Base-by-base conservation (phyloP, 1,140 invertebrate species). In the Dendrolimus kikuchii region DNA sequence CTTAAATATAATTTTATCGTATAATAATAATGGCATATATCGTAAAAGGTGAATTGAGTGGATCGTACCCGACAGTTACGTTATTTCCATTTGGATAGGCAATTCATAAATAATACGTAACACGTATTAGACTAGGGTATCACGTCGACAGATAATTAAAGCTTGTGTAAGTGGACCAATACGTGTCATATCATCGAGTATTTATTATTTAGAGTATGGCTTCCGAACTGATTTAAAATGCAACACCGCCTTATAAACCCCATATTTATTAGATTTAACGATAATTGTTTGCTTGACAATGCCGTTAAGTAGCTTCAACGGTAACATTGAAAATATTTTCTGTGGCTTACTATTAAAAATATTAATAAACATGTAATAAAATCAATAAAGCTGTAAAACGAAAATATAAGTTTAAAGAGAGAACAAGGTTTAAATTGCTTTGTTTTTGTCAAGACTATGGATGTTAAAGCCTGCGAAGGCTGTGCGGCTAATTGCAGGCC, bases 401-500 rank as follows among this genome's bases (percentile, higher is more conserved):
- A 66, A 74, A 70, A 64, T 70, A 58, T 71, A 58, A 66, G 64
- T 72, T 66, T 75, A 66, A 61, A 70, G 65, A 72, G 69, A 67
- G 64, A 81, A 78, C 77, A 81, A 71, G 80, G 79, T 83, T 81
- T 73, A 69, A 66, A 57, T 58, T 62, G 51, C 77, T 82, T 83
- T 83, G 71, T 74, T 62, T 62, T 65, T 59, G 65, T 61, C 58
- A 65, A 66, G 71, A 72, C 44, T 40, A 58, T 54, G 54, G 68
- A 68, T 71, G 77, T 74, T 77, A 82, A 77, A 78, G 73, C 75
- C 74, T 79, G 71, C 64, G 78, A 82, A 81, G 82, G 79, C 71
- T 83, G 68, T 60, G 59, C 73, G 66, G 81, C 80, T 83, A 86
- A 86, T 86, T 86, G 77, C 80, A 67, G 71, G 71, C 68, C 67